Conservation (phyloP, 2,113 vertebrate genomes). For the Castor canadensis region DNA sequence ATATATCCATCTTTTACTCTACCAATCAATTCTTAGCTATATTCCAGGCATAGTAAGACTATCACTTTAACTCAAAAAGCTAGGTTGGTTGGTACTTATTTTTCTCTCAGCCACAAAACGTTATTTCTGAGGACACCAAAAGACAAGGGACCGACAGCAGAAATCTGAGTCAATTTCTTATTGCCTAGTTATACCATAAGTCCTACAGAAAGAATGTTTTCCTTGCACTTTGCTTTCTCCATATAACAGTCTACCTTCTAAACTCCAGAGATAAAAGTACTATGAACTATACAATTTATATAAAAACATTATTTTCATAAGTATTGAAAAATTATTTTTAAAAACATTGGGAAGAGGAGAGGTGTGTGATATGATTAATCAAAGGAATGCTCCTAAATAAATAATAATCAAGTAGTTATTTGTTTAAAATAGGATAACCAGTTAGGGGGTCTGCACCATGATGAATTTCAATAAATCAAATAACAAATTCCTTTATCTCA, state of each 20-base stretch:
- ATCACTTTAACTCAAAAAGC: background rate
- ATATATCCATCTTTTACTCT: background rate
- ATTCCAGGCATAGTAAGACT: background rate
- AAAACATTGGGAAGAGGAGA: background rate
- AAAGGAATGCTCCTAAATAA: slow-evolving; percentile 18
- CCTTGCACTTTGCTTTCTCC: background rate
- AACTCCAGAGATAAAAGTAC: background rate
- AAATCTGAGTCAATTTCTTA: slow-evolving; percentile 7
- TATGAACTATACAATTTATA: background rate
- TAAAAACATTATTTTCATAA: background rate
- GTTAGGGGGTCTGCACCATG: background rate
- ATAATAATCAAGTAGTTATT: background rate
- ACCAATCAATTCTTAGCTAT: background rate
- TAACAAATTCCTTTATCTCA: background rate
- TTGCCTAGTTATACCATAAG: background rate
- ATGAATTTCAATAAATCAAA: background rate
- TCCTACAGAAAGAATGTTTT: background rate
- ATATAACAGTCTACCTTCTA: background rate
- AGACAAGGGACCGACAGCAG: background rate
- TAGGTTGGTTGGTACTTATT: background rate
- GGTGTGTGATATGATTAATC: background rate
- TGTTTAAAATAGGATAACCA: slow-evolving; percentile 31
- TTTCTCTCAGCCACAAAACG: background rate
- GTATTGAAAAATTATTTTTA: slow-evolving; percentile 26
- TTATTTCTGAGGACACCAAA: background rate